These are phyloP conservation scores for Choloepus hoffmanni DNA, from an alignment of 2,113 vertebrate genomes.

Conservation along the genomic window DNA sequence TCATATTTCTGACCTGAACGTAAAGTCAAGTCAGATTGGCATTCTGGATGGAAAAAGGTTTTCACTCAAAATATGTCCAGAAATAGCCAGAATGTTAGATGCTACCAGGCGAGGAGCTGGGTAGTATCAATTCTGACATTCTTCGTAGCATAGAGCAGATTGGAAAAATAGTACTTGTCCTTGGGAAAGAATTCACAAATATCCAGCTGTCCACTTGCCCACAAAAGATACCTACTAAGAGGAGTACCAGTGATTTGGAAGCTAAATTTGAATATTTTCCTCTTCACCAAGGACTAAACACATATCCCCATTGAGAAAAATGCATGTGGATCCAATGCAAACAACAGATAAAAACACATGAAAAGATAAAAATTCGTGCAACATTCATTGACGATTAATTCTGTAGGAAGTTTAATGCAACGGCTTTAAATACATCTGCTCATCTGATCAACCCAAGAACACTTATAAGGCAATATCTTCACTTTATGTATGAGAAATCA, in stretches of 20 bases:
- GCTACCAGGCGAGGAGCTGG: background rate
- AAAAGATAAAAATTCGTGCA: background rate
- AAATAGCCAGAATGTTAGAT: background rate
- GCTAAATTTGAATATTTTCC: background rate
- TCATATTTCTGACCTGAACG: background rate
- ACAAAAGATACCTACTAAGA: background rate
- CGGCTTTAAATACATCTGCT: background rate
- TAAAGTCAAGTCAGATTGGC: background rate
- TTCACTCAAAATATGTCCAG: background rate
- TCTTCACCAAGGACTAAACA: background rate
- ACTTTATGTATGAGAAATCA: background rate
- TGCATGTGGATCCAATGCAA: background rate
- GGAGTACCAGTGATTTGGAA: background rate
- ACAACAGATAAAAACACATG: background rate
- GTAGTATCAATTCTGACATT: background rate
- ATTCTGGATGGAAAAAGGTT: background rate
- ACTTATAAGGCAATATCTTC: background rate
- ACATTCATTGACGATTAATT: background rate
- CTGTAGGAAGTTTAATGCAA: background rate
- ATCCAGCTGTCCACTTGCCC: background rate
- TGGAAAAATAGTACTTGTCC: background rate
- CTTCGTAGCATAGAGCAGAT: background rate
- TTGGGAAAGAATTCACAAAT: constrained; percentile 11
- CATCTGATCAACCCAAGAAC: background rate
- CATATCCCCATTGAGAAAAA: background rate